Percentiles rank a stretch among this genome's conserved stretches.
Evolutionary conservation across 2,888 invertebrate species (phyloP).

Genomic region (Drosophila mettleri): DNA sequence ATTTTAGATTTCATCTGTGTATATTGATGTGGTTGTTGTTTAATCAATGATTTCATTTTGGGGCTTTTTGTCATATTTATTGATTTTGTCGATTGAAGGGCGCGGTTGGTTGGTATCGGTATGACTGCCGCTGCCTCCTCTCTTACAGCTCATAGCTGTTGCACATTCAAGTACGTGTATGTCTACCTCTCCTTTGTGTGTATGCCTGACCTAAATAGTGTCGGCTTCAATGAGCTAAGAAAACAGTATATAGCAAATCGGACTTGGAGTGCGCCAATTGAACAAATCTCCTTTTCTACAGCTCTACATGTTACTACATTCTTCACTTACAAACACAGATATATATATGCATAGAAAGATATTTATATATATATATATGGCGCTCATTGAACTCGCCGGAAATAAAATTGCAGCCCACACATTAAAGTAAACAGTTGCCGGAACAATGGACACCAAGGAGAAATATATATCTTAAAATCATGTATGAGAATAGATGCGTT

Average conservation of each 20-base stretch:
- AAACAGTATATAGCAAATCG: conserved; percentile 2
- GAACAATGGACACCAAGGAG: conserved; percentile 11
- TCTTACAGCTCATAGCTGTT: conserved; percentile 36
- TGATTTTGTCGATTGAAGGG: conserved; percentile 68
- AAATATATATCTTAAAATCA: conserved; percentile 31
- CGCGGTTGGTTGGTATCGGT: conserved; percentile 53
- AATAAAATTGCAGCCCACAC: conserved; percentile 33
- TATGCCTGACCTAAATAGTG: conserved; percentile 43
- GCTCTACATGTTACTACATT: conserved; percentile 5
- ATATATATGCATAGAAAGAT: too few relatives aligned
- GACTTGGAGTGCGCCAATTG: conserved; percentile 9
- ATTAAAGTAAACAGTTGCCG: conserved; percentile 33
- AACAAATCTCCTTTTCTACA: conserved; percentile 1
- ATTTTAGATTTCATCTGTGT: conserved; percentile 2
- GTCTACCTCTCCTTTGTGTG: conserved; percentile 12
- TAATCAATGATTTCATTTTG: conserved; percentile 72
- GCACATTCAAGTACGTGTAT: conserved; percentile 20
- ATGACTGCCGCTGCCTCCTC: conserved; percentile 12
- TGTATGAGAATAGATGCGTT: background rate
- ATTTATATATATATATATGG: too few relatives aligned
- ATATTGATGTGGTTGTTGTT: conserved; percentile 40
- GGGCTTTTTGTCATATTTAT: conserved; percentile 54
- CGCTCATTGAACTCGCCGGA: conserved; percentile 39
- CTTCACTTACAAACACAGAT: background rate
- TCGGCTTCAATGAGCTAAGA: conserved; percentile 28